Percentiles rank a stretch among this genome's conserved stretches.
Evolutionary conservation across 2,888 invertebrate genomes (phyloP).

Genomic region (Leptinotarsa juncta): DNA sequence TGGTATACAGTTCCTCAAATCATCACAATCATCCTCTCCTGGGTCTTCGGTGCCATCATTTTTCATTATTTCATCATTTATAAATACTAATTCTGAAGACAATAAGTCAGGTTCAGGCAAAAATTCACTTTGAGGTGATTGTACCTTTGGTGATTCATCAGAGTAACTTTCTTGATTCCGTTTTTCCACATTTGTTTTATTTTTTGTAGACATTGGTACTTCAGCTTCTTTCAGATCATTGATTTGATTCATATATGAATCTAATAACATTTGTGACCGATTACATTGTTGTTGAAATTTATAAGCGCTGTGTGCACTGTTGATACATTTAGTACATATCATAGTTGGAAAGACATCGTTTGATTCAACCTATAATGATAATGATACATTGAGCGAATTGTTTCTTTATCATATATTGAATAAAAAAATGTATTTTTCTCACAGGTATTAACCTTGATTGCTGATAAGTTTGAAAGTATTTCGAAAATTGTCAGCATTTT

Average conservation of each 20-base stretch:
- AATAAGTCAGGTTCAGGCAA: conserved; percentile 28
- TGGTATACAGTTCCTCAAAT: conserved; percentile 41
- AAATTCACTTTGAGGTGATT: conserved; percentile 12
- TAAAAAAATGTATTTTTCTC: background rate
- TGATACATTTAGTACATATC: conserved; percentile 43
- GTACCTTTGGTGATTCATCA: background rate
- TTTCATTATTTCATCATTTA: conserved; percentile 30
- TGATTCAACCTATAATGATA: conserved; percentile 35
- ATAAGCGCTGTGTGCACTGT: conserved; percentile 41
- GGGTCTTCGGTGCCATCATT: conserved; percentile 20
- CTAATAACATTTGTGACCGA: conserved; percentile 37
- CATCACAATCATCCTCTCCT: conserved; percentile 38
- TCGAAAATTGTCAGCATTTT: conserved; percentile 41
- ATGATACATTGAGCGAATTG: background rate
- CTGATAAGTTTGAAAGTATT: conserved; percentile 39
- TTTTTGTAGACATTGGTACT: conserved; percentile 1
- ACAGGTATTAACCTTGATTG: conserved; percentile 36
- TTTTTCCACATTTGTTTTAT: background rate
- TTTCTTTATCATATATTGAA: background rate
- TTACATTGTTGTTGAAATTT: conserved; percentile 44
- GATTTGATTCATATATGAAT: conserved; percentile 39
- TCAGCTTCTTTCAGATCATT: conserved; percentile 21
- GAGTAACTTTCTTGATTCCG: background rate
- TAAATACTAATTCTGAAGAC: conserved; percentile 31
- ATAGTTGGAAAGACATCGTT: conserved; percentile 38